Evolutionary conservation across 2,113 vertebrate genomes (phyloP).

Genomic region (Ailurus styani): DNA sequence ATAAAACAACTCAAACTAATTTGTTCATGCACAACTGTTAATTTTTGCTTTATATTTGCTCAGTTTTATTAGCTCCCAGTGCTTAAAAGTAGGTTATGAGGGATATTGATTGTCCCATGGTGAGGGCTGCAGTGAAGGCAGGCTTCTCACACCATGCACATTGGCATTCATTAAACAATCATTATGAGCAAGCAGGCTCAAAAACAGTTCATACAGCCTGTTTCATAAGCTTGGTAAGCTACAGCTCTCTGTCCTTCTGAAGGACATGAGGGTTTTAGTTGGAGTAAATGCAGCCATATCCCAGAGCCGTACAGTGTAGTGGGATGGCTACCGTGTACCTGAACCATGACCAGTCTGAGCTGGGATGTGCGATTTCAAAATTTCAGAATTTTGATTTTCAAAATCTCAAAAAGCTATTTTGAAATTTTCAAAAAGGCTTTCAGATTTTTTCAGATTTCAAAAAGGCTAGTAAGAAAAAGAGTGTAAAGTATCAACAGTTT

Average conservation of each 20-base stretch:
- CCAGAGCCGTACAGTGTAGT: background rate
- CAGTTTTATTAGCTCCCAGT: background rate
- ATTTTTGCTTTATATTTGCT: background rate
- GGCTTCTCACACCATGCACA: background rate
- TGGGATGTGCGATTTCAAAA: no score
- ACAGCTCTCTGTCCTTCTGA: background rate
- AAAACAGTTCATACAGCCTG: background rate
- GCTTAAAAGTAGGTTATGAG: background rate
- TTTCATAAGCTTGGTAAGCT: background rate
- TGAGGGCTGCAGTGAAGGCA: background rate
- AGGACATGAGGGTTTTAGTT: background rate
- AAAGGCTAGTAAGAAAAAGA: background rate
- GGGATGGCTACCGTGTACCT: no score
- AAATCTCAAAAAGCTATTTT: no score
- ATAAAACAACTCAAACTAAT: background rate
- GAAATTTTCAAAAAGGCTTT: no score
- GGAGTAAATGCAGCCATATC: background rate
- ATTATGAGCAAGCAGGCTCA: background rate
- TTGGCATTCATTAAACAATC: background rate
- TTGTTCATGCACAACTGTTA: background rate
- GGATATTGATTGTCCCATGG: rapidly evolving
- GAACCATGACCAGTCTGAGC: background rate
- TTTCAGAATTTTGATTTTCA: no score
- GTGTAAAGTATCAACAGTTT: background rate
- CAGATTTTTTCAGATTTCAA: no score